Evolutionary conservation across 2,888 invertebrate genomes (phyloP).

Genomic region (Neoascia interrupta): DNA sequence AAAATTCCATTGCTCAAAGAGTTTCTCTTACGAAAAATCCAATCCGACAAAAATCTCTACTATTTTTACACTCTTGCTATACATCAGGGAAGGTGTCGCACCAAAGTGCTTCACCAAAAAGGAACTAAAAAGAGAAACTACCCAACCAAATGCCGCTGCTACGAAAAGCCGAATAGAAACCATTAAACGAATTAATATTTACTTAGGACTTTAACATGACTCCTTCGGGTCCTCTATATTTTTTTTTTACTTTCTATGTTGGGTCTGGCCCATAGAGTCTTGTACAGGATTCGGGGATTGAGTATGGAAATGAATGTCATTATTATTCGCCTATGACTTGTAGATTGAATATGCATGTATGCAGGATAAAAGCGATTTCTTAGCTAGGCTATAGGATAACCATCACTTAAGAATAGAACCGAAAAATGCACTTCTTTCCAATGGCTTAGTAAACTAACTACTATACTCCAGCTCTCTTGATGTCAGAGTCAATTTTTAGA

Average conservation of each 20-base stretch:
- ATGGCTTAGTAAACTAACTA: neutral
- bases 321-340: conserved; percentile 66
- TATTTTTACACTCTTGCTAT: neutral
- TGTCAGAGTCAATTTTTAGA: conserved; percentile 52
- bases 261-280: neutral
- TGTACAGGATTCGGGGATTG: conserved; percentile 34
- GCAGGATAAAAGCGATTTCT: conserved; percentile 49
- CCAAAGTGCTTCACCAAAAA: conserved; percentile 43
- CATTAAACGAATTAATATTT: conserved; percentile 76
- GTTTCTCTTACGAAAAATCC: conserved; percentile 37
- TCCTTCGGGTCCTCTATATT: conserved; percentile 37
- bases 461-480: conserved; percentile 13
- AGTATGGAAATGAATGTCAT: conserved; percentile 69
- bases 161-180: conserved; percentile 61
- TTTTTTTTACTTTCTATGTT: too few relatives aligned
- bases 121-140: conserved; percentile 22
- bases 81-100: conserved; percentile 59
- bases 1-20: conserved; percentile 17
- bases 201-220: conserved; percentile 73
- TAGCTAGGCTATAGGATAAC: conserved; percentile 12
- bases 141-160: conserved; percentile 29
- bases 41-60: conserved; percentile 21
- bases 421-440: conserved; percentile 3
- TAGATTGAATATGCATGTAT: conserved; percentile 65
- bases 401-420: neutral